Evolutionary conservation across 2,113 vertebrate species (phyloP).

Genomic region (Petaurus breviceps): DNA sequence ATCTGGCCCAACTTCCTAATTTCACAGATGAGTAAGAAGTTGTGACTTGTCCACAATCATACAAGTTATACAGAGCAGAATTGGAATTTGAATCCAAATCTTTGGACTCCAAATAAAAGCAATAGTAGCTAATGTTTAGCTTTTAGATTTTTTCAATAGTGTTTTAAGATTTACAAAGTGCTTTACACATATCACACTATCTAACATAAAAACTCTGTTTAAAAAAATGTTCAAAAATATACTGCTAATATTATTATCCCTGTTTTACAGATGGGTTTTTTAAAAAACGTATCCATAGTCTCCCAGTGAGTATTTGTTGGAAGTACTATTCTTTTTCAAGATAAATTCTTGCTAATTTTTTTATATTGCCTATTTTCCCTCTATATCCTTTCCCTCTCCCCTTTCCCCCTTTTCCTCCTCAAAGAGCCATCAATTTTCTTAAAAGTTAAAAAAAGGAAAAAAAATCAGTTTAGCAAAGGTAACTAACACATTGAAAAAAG

Average conservation of each 20-base stretch:
- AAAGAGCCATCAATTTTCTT: neutral
- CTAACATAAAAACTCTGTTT: neutral
- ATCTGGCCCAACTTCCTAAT: no score
- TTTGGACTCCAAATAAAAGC: neutral
- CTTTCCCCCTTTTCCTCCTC: neutral
- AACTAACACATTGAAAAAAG: neutral
- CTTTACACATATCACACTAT: neutral
- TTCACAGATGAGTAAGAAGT: neutral
- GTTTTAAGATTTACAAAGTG: neutral
- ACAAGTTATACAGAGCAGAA: neutral
- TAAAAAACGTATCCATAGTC: no score
- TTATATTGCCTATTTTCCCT: neutral
- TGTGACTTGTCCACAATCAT: neutral
- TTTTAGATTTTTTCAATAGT: neutral
- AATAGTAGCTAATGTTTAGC: neutral
- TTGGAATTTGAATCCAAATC: neutral
- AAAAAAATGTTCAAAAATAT: neutral
- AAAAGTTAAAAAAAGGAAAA: neutral
- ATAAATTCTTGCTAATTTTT: neutral
- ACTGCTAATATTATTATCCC: neutral
- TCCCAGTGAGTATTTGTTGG: neutral
- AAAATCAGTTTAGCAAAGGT: neutral
- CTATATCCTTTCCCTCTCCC: neutral
- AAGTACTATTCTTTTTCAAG: no score
- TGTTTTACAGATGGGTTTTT: neutral